Percentiles rank a stretch among this genome's conserved stretches.
phyloP scores from a whole-genome alignment of 1,140 invertebrate species.

The Camponotus floridanus region DNA sequence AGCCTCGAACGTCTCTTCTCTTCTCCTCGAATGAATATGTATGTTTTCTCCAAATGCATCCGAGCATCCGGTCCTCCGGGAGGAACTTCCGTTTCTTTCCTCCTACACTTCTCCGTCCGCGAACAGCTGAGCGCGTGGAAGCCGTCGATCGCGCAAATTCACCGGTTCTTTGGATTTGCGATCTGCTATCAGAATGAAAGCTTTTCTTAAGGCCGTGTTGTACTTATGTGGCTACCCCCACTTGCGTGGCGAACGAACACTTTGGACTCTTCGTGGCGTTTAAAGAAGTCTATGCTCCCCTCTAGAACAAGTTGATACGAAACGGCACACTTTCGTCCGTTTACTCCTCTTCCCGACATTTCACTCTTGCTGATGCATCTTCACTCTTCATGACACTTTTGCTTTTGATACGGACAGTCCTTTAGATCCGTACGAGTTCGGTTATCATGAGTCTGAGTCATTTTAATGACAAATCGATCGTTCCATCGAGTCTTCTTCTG shows the following conservation, averaged over 20 bases:
- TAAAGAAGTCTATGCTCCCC: conserved; percentile 65
- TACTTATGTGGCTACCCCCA: conserved; percentile 84
- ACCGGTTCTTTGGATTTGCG: conserved; percentile 79
- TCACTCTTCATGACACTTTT: conserved; percentile 49
- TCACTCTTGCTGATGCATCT: conserved; percentile 43
- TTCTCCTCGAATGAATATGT: neutral
- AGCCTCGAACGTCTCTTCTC: neutral
- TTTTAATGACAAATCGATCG: neutral
- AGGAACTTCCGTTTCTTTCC: too few species aligned
- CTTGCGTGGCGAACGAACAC: conserved; percentile 59
- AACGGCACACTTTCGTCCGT: conserved; percentile 72
- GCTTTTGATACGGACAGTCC: conserved; percentile 31
- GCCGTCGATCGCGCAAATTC: conserved; percentile 58
- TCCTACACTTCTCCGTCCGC: neutral
- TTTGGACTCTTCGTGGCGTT: conserved; percentile 41
- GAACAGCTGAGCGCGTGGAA: neutral
- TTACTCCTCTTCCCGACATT: conserved; percentile 14
- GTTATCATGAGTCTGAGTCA: neutral
- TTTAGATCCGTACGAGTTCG: neutral
- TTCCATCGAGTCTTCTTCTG: neutral
- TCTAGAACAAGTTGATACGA: conserved; percentile 61
- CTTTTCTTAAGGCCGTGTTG: conserved; percentile 83
- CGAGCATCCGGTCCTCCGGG: neutral
- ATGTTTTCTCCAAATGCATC: neutral
- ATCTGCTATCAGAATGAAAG: conserved; percentile 83